Percentiles rank a stretch among this genome's conserved stretches.
Conservation (phyloP, 2,888 invertebrate species). For the Eupithecia dodoneata region DNA sequence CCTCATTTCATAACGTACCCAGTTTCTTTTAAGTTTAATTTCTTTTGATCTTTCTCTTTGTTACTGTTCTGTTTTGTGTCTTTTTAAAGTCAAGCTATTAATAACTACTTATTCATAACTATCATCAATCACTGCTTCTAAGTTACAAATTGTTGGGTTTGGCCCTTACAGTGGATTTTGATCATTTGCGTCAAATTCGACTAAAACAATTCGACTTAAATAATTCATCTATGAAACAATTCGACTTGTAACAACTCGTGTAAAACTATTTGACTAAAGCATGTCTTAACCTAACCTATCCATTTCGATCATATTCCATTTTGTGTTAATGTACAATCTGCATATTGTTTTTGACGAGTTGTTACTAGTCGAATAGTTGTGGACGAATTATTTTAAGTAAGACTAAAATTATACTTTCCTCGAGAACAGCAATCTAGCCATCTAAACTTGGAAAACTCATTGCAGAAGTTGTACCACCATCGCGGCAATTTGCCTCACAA, state of each 20-base stretch:
- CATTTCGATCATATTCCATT: too few species aligned
- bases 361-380: too few species aligned
- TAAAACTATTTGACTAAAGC: too few species aligned
- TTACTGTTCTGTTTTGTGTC: background rate
- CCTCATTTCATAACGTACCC: background rate
- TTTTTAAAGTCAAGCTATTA: background rate
- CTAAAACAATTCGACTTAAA: too few species aligned
- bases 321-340: too few species aligned
- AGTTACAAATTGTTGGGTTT: background rate
- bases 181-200: too few species aligned
- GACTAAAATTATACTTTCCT: conserved; percentile 7
- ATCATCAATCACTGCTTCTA: background rate
- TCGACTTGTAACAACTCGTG: too few species aligned
- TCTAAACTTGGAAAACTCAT: conserved; percentile 18
- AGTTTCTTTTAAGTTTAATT: background rate
- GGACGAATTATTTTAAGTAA: background rate
- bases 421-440: conserved; percentile 18
- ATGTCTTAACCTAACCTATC: too few species aligned
- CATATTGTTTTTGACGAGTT: too few species aligned
- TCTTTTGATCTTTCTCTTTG: background rate
- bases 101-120: background rate
- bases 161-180: too few species aligned
- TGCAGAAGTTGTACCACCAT: conserved; percentile 23
- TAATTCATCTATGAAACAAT: too few species aligned
- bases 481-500: conserved; percentile 33